Percentiles rank a stretch among this genome's conserved stretches.
Conservation (phyloP, 2,113 vertebrate species). For the Plecotus auritus region DNA sequence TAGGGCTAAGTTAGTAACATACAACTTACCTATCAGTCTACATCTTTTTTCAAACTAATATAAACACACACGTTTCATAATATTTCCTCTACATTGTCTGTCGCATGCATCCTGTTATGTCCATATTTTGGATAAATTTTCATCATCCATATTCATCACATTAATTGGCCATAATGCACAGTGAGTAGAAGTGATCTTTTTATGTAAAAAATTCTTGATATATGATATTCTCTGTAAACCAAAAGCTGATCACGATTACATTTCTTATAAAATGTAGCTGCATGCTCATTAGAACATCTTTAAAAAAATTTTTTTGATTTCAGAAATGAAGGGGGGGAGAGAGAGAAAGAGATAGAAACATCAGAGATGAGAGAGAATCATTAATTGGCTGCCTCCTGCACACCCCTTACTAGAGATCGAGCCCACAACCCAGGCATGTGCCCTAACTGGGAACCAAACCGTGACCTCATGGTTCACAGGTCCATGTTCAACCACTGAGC, state of each 20-base stretch:
- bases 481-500: no score
- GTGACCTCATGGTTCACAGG: no score
- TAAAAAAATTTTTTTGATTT: no score
- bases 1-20: background rate
- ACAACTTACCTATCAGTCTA: background rate
- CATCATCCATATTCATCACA: background rate
- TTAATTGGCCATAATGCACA: background rate
- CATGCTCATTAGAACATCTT: background rate
- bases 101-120: background rate
- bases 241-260: background rate
- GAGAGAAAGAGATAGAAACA: no score
- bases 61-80: background rate
- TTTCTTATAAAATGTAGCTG: background rate
- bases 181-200: background rate
- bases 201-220: background rate
- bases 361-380: no score
- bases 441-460: no score
- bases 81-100: background rate
- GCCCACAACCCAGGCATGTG: no score
- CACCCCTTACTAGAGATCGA: no score
- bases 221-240: background rate
- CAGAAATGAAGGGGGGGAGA: no score
- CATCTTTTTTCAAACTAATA: background rate
- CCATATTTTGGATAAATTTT: background rate
- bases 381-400: no score